Evolutionary conservation across 2,113 vertebrate genomes (phyloP), one percentile per base, ranked within the genome.

Genomic region (Centropus bengalensis): DNA sequence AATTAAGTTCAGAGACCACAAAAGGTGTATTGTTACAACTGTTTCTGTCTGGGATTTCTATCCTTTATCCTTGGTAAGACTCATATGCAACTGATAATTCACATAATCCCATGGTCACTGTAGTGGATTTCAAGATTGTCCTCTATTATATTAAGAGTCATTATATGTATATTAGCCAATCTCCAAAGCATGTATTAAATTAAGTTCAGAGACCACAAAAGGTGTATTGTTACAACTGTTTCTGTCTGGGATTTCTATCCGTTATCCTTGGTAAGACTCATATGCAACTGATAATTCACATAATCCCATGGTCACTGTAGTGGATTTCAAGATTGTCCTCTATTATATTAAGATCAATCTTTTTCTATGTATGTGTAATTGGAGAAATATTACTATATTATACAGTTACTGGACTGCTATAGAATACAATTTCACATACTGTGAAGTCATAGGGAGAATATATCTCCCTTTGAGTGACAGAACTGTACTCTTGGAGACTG

Each of bases 1-100:
- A 94, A 96, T 97, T 97, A 83, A 95, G 93, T 90, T 86, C 79
- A 94, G 70, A 96, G 80, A 64, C 83, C 26, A 96, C 62, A 69
- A 88, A 94, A 89, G 87, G 66, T 51, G 5, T 42, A 70, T 89
- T 88, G 80, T 59, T 77, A 86, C 77, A 91, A 77, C 8, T 4
- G 1, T 89, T 96, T 68, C 80, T 80, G 54, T 45, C 76, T 90
- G 47, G 66, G 26, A 82, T 42, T 86, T 91, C 45, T 28, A 95
- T 59, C 30, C 63, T 94, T 95, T 86, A 94, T 76, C 68, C 44
- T 80, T 54, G 77, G n/a, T 28, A 74, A 76, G 55, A 84, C 74
- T 94, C 80, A 88, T 71, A 89, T 36, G 26, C 33, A 84, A 81
- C 45, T 77, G 83, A 81, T 82, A 88, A 94, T 64, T 79, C 59